Conservation (phyloP, 1,140 invertebrate genomes). For the Trichonephila inaurata region DNA sequence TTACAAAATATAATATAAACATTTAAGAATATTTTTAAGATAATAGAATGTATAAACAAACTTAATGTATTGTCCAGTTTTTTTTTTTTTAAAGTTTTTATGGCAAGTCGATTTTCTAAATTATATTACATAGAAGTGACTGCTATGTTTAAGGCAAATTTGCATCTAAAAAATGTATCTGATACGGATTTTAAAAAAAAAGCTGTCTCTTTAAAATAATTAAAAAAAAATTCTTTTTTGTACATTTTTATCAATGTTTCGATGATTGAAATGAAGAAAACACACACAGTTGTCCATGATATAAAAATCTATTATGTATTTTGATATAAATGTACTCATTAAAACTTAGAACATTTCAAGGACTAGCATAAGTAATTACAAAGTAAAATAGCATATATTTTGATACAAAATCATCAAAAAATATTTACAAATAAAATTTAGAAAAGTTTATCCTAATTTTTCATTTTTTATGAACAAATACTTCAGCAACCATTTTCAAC, state of each 20-base stretch:
- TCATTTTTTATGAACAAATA: constrained; percentile 21
- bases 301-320: constrained; percentile 69
- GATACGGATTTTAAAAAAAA: too few species aligned
- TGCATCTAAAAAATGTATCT: too few species aligned
- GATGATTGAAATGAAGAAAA: neutral
- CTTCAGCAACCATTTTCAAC: constrained; percentile 6
- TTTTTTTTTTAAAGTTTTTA: too few species aligned
- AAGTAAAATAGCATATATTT: constrained; percentile 55
- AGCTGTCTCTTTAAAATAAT: too few species aligned
- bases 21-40: too few species aligned
- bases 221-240: too few species aligned
- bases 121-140: too few species aligned
- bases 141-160: too few species aligned
- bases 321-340: constrained; percentile 68
- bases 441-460: constrained; percentile 49
- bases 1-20: too few species aligned
- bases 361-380: constrained; percentile 54
- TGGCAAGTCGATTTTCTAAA: too few species aligned
- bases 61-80: too few species aligned
- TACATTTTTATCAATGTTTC: neutral
- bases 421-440: constrained; percentile 71
- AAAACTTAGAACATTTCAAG: constrained; percentile 69
- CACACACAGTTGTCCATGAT: neutral
- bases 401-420: constrained; percentile 61
- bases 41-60: too few species aligned